phyloP scores from a whole-genome alignment of 2,888 invertebrate genomes.

The Bellardia bayeri region DNA sequence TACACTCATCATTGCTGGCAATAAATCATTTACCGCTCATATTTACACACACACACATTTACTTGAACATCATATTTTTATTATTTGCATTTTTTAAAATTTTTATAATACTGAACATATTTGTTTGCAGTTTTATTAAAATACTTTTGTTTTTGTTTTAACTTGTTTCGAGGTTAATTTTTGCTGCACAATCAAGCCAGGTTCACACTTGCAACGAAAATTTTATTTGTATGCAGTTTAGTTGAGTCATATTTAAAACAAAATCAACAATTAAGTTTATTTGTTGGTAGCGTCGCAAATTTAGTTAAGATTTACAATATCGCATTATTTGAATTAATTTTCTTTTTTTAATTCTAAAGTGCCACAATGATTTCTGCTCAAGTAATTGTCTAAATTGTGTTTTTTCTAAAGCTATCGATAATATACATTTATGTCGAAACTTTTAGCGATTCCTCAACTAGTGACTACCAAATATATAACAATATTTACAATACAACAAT shows the following conservation, averaged over 20 bases:
- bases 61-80: slow-evolving; percentile 61
- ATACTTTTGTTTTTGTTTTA: slow-evolving; percentile 31
- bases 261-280: too few relatives aligned
- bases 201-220: slow-evolving; percentile 39
- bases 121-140: slow-evolving; percentile 34
- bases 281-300: too few relatives aligned
- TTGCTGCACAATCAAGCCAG: slow-evolving; percentile 21
- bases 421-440: too few relatives aligned
- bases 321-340: too few relatives aligned
- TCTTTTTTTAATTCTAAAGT: too few relatives aligned
- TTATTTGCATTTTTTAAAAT: slow-evolving; percentile 75
- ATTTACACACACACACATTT: slow-evolving; percentile 74
- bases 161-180: slow-evolving; percentile 35
- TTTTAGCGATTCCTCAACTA: too few relatives aligned
- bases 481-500: too few relatives aligned
- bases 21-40: slow-evolving; percentile 81
- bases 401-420: too few relatives aligned
- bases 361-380: too few relatives aligned
- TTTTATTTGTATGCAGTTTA: background rate
- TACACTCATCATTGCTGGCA: slow-evolving; percentile 69
- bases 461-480: too few relatives aligned
- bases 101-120: slow-evolving; percentile 29
- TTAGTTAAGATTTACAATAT: too few relatives aligned
- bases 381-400: too few relatives aligned
- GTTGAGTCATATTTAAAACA: background rate